Evolutionary conservation across 2,888 invertebrate genomes (phyloP).

Genomic region (Quadriops clusia): DNA sequence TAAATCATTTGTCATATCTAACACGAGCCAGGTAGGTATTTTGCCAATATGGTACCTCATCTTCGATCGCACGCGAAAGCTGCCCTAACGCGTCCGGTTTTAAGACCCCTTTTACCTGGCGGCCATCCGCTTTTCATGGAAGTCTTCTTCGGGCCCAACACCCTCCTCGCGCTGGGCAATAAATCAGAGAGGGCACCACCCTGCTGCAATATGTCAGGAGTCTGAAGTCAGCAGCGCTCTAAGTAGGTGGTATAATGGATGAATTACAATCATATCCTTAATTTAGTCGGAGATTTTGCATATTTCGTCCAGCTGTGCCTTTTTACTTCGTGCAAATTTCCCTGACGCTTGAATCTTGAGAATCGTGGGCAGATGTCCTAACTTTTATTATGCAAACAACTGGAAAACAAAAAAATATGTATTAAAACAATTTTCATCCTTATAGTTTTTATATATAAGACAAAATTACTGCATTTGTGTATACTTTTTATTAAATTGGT

Average conservation of each 20-base stretch:
- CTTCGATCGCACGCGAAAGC: constrained; percentile 16
- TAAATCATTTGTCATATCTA: constrained; percentile 31
- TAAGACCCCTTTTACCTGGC: constrained; percentile 19
- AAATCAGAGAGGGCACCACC: constrained; percentile 22
- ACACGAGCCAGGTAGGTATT: constrained; percentile 30
- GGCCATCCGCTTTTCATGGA: constrained; percentile 20
- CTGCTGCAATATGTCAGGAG: constrained; percentile 12
- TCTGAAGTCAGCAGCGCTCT: constrained; percentile 20
- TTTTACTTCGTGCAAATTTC: too few relatives aligned
- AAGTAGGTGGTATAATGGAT: constrained; percentile 33
- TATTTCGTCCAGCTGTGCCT: too few relatives aligned
- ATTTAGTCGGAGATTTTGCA: constrained; percentile 2
- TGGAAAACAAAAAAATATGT: too few relatives aligned
- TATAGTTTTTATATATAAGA: too few relatives aligned
- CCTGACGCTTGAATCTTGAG: neutral
- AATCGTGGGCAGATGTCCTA: too few relatives aligned
- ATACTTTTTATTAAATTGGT: too few relatives aligned
- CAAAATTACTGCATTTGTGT: too few relatives aligned
- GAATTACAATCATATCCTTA: constrained; percentile 16
- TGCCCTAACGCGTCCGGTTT: constrained; percentile 18
- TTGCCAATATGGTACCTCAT: constrained; percentile 26
- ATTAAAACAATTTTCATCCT: too few relatives aligned
- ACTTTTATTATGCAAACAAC: too few relatives aligned
- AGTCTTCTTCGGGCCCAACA: constrained; percentile 21
- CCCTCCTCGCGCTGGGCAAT: constrained; percentile 28